A percentile compares a stretch with the other conserved stretches of the same genome.
phyloP scores from a whole-genome alignment of 2,113 vertebrate species.

The Ranitomeya variabilis region DNA sequence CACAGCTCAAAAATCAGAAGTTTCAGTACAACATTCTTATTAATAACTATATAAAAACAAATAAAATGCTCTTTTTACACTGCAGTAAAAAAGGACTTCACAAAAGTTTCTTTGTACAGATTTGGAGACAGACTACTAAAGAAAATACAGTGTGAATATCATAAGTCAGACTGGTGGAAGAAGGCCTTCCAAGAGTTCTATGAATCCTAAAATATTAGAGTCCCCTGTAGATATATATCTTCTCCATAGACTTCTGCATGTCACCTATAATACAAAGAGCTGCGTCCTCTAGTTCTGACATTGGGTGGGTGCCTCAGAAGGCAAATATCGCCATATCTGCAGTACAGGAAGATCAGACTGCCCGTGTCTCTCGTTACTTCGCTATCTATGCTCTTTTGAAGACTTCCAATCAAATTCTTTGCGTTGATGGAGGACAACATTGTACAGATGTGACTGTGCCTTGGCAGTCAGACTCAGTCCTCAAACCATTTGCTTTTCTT shows the following conservation, averaged over 20 bases:
- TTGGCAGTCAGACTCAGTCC: conserved; percentile 63
- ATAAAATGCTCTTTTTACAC: neutral
- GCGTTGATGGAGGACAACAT: neutral
- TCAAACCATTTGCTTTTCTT: conserved; percentile 89
- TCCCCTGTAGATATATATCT: neutral
- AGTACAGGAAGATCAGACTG: neutral
- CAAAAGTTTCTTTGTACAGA: neutral
- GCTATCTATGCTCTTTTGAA: neutral
- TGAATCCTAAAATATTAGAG: neutral
- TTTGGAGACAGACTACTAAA: neutral
- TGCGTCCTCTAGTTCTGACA: neutral
- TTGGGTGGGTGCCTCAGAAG: neutral
- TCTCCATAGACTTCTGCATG: neutral
- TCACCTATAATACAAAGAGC: neutral
- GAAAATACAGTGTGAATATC: neutral
- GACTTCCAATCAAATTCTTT: neutral
- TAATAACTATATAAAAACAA: neutral
- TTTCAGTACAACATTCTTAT: neutral
- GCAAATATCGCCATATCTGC: too few relatives aligned
- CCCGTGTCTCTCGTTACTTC: neutral
- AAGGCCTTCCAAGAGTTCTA: neutral
- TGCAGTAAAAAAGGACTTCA: neutral
- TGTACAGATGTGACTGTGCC: neutral
- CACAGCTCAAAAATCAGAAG: neutral
- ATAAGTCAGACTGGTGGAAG: neutral